Percentiles rank a stretch among this genome's conserved stretches.
phyloP scores from a whole-genome alignment of 2,113 vertebrate genomes.

The Sphaerodactylus townsendi region DNA sequence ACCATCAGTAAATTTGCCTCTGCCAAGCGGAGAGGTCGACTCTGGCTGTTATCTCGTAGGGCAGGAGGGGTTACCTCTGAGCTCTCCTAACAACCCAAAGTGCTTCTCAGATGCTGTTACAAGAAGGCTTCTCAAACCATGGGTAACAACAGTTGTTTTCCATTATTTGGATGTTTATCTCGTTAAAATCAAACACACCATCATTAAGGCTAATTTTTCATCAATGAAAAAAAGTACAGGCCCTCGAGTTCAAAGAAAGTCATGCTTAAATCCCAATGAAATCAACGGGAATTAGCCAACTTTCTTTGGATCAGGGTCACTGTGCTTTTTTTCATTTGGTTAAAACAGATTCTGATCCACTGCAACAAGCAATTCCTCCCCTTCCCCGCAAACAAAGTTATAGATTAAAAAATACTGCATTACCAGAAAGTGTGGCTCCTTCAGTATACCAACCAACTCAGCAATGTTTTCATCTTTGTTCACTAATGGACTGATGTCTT shows the following conservation, averaged over 20 bases:
- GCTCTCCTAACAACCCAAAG: background rate
- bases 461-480: slow-evolving; percentile 82
- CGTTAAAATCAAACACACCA: too few species aligned
- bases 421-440: slow-evolving; percentile 97
- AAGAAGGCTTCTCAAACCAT: background rate
- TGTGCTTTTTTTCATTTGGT: background rate
- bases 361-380: background rate
- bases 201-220: background rate
- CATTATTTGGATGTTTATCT: too few species aligned
- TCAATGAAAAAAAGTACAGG: background rate
- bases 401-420: slow-evolving; percentile 20
- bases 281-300: background rate
- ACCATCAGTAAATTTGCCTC: too few species aligned
- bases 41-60: too few species aligned
- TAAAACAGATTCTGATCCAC: background rate
- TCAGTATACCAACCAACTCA: slow-evolving; percentile 89
- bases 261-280: background rate
- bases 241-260: background rate
- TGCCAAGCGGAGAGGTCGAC: too few species aligned
- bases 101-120: background rate
- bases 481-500: slow-evolving; percentile 85
- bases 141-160: background rate
- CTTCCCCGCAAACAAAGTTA: too few species aligned
- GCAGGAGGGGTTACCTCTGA: background rate
- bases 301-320: background rate